Percentiles rank a stretch among this genome's conserved stretches.
Evolutionary conservation across 2,888 invertebrate genomes (phyloP).

Genomic region (Suillia variegata): DNA sequence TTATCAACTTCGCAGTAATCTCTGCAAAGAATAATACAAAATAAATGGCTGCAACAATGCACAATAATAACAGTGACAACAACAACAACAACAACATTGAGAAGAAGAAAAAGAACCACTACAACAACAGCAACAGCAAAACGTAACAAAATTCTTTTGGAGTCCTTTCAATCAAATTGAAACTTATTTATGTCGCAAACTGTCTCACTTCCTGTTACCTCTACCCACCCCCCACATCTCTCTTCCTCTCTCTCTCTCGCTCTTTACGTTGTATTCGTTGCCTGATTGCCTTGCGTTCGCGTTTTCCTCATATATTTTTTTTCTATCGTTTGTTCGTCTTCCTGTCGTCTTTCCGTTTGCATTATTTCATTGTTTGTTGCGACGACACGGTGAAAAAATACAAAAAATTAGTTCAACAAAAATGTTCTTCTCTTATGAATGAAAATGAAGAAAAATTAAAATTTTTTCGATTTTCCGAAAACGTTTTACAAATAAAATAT

Average conservation of each 20-base stretch:
- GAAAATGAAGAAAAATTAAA: no score
- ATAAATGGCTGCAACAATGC: no score
- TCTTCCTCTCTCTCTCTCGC: not conserved
- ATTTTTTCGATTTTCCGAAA: no score
- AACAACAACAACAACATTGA: conserved; percentile 4
- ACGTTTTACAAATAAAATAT: no score
- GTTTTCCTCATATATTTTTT: not conserved
- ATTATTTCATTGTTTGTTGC: not conserved
- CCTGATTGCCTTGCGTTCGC: conserved; percentile 13
- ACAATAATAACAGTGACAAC: not conserved
- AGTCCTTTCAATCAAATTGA: conserved; percentile 29
- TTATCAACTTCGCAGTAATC: not conserved
- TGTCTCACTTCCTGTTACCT: conserved; percentile 30
- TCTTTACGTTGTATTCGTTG: not conserved
- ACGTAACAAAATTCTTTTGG: conserved; percentile 4
- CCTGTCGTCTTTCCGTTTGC: no score
- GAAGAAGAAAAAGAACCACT: not conserved
- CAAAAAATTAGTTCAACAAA: no score
- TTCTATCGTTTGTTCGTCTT: not conserved
- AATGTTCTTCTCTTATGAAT: no score
- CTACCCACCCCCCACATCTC: no score
- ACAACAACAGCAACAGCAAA: not conserved
- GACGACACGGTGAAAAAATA: no score
- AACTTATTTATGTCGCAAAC: conserved; percentile 33
- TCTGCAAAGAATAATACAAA: no score